Conservation (phyloP, 2,797 vertebrate genomes). For the Vespertilio murinus region DNA sequence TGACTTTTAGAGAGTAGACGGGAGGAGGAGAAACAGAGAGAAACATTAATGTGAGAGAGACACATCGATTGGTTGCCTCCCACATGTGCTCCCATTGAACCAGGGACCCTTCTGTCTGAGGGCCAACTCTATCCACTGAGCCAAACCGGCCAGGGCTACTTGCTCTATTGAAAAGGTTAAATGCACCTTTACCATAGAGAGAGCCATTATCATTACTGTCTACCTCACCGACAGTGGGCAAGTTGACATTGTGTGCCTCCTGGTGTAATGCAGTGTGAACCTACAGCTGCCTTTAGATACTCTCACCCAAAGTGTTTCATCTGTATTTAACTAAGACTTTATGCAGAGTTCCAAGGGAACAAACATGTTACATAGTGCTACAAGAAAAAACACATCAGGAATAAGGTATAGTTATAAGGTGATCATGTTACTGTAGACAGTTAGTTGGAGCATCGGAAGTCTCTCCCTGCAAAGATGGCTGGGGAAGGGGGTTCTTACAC, state of each 20-base stretch:
- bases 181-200: background rate
- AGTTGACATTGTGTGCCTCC: background rate
- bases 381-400: background rate
- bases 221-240: background rate
- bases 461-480: background rate
- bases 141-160: background rate
- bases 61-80: too few species aligned
- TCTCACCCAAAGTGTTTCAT: background rate
- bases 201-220: background rate
- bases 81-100: too few species aligned
- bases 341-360: background rate
- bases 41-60: too few species aligned
- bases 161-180: background rate
- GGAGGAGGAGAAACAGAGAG: too few species aligned
- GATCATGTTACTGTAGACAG: background rate
- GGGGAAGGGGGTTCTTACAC: background rate
- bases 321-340: background rate
- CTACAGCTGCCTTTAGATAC: background rate
- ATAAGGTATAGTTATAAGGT: background rate
- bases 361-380: background rate
- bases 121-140: too few species aligned
- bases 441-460: background rate
- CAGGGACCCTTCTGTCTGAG: too few species aligned
- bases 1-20: too few species aligned
- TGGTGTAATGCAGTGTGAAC: background rate